Percentiles rank a stretch among this genome's conserved stretches.
Conservation (phyloP, 1,140 invertebrate genomes). For the Melitaea cinxia region DNA sequence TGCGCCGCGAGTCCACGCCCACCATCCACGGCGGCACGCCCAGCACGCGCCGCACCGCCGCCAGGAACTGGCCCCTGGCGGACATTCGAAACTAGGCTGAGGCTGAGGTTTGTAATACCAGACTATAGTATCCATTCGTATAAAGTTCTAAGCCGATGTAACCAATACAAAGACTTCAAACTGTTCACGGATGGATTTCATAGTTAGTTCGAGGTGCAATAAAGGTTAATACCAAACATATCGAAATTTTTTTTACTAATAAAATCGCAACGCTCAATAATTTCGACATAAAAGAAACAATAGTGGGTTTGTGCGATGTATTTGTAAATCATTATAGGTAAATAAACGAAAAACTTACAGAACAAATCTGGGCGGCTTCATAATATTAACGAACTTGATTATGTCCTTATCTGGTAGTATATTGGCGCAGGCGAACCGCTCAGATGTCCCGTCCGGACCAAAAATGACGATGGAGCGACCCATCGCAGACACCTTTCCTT, state of each 20-base stretch:
- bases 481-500: slow-evolving; percentile 88
- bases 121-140: no score
- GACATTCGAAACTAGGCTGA: neutral
- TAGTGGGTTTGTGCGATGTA: no score
- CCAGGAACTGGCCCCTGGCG: slow-evolving; percentile 90
- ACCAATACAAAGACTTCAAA: no score
- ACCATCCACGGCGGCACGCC: slow-evolving; percentile 95
- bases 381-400: slow-evolving; percentile 94
- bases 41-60: slow-evolving; percentile 90
- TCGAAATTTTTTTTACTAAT: no score
- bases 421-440: slow-evolving; percentile 94
- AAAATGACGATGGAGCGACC: slow-evolving; percentile 94
- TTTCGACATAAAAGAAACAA: no score
- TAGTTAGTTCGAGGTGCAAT: no score
- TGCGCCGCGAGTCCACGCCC: slow-evolving; percentile 91
- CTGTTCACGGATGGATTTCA: no score
- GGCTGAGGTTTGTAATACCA: no score
- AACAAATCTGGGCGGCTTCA: slow-evolving; percentile 93
- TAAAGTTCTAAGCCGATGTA: no score
- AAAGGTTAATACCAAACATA: no score
- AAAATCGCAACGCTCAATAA: no score
- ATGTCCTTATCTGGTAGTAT: slow-evolving; percentile 95
- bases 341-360: slow-evolving; percentile 91
- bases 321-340: no score
- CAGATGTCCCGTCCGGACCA: slow-evolving; percentile 86